Base-by-base conservation (phyloP, 1,140 invertebrate genomes). In the Bombus impatiens region DNA sequence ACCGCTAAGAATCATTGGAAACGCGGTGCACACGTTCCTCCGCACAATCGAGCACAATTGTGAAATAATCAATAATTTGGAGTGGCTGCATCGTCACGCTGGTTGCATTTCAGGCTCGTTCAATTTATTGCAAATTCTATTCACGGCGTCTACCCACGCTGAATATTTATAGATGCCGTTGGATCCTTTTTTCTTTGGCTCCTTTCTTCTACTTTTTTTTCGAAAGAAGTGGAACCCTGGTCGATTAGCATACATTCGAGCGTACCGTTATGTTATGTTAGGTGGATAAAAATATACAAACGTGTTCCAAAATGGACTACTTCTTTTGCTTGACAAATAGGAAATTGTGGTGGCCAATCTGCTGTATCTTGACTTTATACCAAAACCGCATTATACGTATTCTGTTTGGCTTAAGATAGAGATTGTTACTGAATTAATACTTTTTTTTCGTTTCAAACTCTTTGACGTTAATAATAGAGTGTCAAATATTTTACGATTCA, bases 1-100 rank as follows among this genome's bases (percentile, higher is more conserved):
- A 40, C 28, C 12, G 42, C 9, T 47, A 74, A 78, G 35, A 32
- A 18, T 65, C 18, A 32, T 44, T 65, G 65, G n/a, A 70, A 70
- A 70, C 32, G 22, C 53, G 28, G 47, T 40, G 44, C 42, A 57
- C 13, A 47, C 47, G 53, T 74, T 25, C n/a, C 70, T 40, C 44
- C 12, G 65, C 25, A 76, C 32, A 59, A 53, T 68, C 65, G 35
- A 42, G 35, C 1, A 47, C 57, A 35, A 84, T 78, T 78, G 62
- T 28, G 37, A 84, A 78, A 78, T 65, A 65, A 70, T 84, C 72
- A 35, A 76, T 78, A 78, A 70, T 84, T 78, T 78, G n/a, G 44
- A 44, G n/a, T 70, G n/a, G 13, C 28, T 57, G 59, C 35, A 42
- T 77, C 44, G 75, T 47, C 44, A 35, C 13, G 72, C 47, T 32